Conservation (phyloP, 2,888 invertebrate genomes). For the Trichacis sp. region DNA sequence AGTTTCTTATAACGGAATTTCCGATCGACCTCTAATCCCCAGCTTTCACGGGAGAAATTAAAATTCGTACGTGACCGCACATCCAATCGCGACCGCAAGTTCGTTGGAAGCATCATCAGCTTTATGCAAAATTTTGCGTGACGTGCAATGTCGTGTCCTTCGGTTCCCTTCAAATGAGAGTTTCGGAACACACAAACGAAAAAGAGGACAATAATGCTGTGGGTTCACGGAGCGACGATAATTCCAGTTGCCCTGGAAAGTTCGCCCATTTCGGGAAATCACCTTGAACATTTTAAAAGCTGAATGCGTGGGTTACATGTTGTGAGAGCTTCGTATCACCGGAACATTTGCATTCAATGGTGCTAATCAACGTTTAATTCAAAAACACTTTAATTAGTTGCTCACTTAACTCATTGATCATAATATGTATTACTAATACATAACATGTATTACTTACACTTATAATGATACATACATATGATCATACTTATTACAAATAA, state of each 20-base stretch:
- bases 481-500: no score
- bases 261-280: conserved; percentile 37
- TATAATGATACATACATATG: no score
- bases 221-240: conserved; percentile 36
- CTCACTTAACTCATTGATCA: no score
- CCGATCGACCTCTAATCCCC: conserved; percentile 21
- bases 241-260: conserved; percentile 37
- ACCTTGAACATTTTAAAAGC: conserved; percentile 36
- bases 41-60: conserved; percentile 23
- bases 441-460: no score
- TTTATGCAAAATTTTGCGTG: conserved; percentile 33
- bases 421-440: no score
- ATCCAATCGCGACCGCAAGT: conserved; percentile 29
- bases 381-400: no score
- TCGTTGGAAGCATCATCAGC: conserved; percentile 22
- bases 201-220: conserved; percentile 35
- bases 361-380: no score
- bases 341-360: background rate
- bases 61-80: conserved; percentile 40
- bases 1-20: conserved; percentile 23
- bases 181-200: conserved; percentile 33
- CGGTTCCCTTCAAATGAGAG: conserved; percentile 22
- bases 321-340: background rate
- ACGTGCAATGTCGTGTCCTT: conserved; percentile 28
- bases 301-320: conserved; percentile 18